These are phyloP conservation scores for Spilogale gracilis DNA, from an alignment of 2,113 vertebrate species.

Conservation along the genomic window DNA sequence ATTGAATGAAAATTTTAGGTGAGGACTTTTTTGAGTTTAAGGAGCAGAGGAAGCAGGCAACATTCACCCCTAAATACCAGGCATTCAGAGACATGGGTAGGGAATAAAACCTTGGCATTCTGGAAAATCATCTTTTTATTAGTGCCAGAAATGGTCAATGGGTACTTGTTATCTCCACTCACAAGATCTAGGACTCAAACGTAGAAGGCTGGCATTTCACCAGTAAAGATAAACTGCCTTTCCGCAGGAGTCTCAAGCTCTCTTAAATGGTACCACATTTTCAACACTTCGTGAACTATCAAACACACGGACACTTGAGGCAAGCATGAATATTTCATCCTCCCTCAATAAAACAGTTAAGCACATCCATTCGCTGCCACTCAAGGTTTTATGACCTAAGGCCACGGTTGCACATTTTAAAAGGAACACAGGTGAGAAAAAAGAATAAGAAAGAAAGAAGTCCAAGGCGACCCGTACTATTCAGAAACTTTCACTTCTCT, in stretches of 20 bases:
- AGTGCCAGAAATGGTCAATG: background rate
- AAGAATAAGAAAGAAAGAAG: background rate
- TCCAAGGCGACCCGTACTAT: background rate
- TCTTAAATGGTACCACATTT: background rate
- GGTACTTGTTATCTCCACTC: background rate
- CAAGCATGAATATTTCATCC: background rate
- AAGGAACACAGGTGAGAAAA: background rate
- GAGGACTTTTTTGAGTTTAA: background rate
- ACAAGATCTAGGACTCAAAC: background rate
- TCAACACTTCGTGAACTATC: background rate
- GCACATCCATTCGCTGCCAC: background rate
- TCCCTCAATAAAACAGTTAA: background rate
- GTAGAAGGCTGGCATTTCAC: background rate
- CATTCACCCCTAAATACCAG: background rate
- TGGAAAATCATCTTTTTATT: background rate
- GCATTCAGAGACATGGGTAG: background rate
- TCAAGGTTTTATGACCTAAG: background rate
- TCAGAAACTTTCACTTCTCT: background rate
- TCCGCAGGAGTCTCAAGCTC: too few species aligned
- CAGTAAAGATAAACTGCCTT: too few species aligned
- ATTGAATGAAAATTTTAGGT: background rate
- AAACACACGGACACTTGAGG: background rate
- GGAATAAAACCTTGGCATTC: background rate
- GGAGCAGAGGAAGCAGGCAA: background rate
- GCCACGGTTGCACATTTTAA: background rate